Evolutionary conservation across 2,113 vertebrate genomes (phyloP), one percentile per base, ranked within the genome.

Genomic region (Chaetodon auriga): DNA sequence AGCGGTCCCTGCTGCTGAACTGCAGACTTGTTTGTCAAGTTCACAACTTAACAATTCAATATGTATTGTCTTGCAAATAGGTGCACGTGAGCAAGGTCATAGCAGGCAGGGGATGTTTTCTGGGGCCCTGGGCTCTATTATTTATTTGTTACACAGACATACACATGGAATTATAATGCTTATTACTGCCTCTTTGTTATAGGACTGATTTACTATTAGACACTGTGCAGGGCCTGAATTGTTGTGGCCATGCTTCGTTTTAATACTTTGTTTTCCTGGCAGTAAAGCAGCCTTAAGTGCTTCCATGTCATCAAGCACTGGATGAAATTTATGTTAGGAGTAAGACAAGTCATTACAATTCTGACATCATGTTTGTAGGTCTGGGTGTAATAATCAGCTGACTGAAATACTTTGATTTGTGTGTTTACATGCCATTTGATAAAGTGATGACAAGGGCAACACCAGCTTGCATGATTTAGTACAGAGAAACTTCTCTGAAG

Each of bases 11-110:
- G 57, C 35, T 79, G 19, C 69, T 79, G 77, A 51, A 74, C 41
- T 21, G 63, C 38, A 38, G 43, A 68, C 83, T 70, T 63, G 35
- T 54, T 76, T 75, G 78, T 81, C 76, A 75, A 68, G 57, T 61
- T 83, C 61, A 85, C 51, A 8, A 60, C 63, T 43, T 74, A 23
- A 19, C 30, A n/a, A 48, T 74, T 55, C 55, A 83, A 83, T 25
- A 77, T 66, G 62, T 64, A 49, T 69, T 71, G 58, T 48, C 43
- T 58, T 30, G 46, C n/a, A 68, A 80, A 82, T 45, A 60, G 48
- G n/a, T 46, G 49, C 36, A 66, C 55, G 75, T 54, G 25, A 78
- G 83, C 74, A 89, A 90, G 84, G 84, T 85, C 84, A 81, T 19
- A 38, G 68, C 49, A 83, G 51, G 73, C 55, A 41, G 36, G 45